phyloP scores from a whole-genome alignment of 2,113 vertebrate genomes.

The Gorsachius goisagi region DNA sequence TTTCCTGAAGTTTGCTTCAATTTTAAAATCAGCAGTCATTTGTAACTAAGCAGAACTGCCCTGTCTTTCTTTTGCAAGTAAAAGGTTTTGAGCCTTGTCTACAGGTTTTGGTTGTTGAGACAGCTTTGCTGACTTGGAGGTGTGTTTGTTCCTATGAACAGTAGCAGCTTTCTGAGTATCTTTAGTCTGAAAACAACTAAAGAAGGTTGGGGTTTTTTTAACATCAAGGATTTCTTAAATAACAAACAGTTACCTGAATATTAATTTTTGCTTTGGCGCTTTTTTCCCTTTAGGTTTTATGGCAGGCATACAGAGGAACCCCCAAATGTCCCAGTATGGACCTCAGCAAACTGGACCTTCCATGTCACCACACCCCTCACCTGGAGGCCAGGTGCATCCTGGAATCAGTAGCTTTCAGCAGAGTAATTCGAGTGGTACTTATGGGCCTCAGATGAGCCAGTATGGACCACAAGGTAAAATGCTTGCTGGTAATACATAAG shows the following conservation, averaged over 20 bases:
- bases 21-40: not conserved
- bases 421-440: conserved; percentile 84
- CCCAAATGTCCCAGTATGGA: conserved; percentile 87
- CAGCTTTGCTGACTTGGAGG: not conserved
- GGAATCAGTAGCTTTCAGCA: conserved; percentile 88
- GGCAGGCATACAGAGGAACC: conserved; percentile 88
- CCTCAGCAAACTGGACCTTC: conserved; percentile 88
- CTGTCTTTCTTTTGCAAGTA: not conserved
- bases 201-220: not conserved
- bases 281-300: conserved; percentile 82
- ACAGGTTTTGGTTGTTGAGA: not conserved
- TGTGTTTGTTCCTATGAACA: not conserved
- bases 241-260: not conserved
- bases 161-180: not conserved
- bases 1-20: not conserved
- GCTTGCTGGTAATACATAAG: not conserved
- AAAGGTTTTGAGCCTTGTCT: not conserved
- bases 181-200: not conserved
- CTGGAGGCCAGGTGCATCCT: conserved; percentile 87
- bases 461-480: conserved; percentile 92
- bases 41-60: not conserved
- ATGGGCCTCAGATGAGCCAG: conserved; percentile 89
- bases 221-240: not conserved
- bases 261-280: not conserved
- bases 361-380: conserved; percentile 90